A percentile compares a stretch with the other conserved stretches of the same genome.
phyloP scores from a whole-genome alignment of 1,140 invertebrate genomes.

The Stenopsyche tienmushanensis region DNA sequence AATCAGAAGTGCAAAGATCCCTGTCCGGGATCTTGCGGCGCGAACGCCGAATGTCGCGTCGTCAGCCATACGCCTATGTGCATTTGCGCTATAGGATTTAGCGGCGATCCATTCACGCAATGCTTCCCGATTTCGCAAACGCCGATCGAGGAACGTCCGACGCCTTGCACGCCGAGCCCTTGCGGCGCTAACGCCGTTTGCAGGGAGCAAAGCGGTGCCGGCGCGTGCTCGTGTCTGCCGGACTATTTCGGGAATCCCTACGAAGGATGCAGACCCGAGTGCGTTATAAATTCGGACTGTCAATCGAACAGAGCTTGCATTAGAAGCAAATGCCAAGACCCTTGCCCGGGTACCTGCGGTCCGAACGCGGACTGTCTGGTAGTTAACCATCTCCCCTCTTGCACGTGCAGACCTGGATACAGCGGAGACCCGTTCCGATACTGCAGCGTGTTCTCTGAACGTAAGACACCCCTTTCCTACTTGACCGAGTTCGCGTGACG shows the following conservation, averaged over 20 bases:
- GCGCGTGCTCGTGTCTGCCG: constrained; percentile 67
- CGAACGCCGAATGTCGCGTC: constrained; percentile 62
- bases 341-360: constrained; percentile 77
- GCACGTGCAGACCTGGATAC: constrained; percentile 71
- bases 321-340: constrained; percentile 73
- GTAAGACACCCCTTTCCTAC: constrained; percentile 46
- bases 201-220: constrained; percentile 63
- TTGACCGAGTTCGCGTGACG: too few species aligned
- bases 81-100: constrained; percentile 58
- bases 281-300: constrained; percentile 77
- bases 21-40: constrained; percentile 67
- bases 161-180: constrained; percentile 70
- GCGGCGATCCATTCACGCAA: constrained; percentile 61
- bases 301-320: constrained; percentile 70
- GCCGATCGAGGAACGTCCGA: constrained; percentile 44
- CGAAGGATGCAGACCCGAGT: constrained; percentile 74
- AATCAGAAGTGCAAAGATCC: constrained; percentile 71
- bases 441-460: constrained; percentile 54
- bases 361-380: constrained; percentile 73
- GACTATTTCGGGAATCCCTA: constrained; percentile 68
- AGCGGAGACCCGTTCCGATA: constrained; percentile 72
- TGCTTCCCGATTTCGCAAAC: constrained; percentile 48
- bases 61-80: constrained; percentile 66
- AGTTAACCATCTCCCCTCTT: constrained; percentile 74
- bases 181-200: constrained; percentile 71